Percentiles rank a stretch among this genome's conserved stretches.
These are phyloP conservation scores for Masticophis lateralis DNA, from an alignment of 2,797 vertebrate species.

Conservation along the genomic window DNA sequence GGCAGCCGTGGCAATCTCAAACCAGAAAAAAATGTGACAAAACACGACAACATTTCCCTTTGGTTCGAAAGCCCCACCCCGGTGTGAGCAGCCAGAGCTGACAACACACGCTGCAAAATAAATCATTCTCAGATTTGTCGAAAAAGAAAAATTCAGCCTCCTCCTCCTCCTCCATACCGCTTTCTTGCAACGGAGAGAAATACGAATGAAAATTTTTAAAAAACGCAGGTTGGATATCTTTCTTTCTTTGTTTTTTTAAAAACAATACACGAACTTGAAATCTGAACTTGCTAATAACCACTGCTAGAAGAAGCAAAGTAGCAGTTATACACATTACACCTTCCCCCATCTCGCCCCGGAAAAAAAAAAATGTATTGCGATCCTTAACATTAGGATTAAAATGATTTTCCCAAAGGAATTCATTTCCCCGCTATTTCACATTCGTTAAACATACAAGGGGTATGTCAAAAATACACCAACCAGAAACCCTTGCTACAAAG, in stretches of 20 bases:
- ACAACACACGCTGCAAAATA: constrained; percentile 50
- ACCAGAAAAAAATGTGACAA: neutral
- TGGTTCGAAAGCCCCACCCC: neutral
- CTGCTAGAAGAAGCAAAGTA: constrained; percentile 68
- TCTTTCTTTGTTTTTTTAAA: constrained; percentile 48
- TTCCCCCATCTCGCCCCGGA: neutral
- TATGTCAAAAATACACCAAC: constrained; percentile 8
- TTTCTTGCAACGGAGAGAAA: constrained; percentile 60
- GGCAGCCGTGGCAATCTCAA: neutral
- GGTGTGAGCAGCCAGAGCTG: constrained; percentile 18
- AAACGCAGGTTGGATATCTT: constrained; percentile 56
- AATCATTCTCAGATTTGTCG: constrained; percentile 13
- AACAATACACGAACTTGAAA: constrained; percentile 64
- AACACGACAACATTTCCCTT: neutral
- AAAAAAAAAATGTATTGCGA: constrained; percentile 51
- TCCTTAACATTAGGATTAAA: constrained; percentile 64
- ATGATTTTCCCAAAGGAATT: constrained; percentile 68
- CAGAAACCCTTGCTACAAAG: constrained; percentile 38
- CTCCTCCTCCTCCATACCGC: constrained; percentile 36
- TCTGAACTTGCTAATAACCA: constrained; percentile 60
- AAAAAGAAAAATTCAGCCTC: neutral
- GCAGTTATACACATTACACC: constrained; percentile 66
- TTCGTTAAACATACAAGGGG: constrained; percentile 61
- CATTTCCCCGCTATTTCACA: constrained; percentile 71
- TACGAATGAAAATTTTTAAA: constrained; percentile 5